These are phyloP conservation scores for Epizoanthus fatuus DNA, from an alignment of 92 coral and sea anemone genomes.

Conservation along the genomic window DNA sequence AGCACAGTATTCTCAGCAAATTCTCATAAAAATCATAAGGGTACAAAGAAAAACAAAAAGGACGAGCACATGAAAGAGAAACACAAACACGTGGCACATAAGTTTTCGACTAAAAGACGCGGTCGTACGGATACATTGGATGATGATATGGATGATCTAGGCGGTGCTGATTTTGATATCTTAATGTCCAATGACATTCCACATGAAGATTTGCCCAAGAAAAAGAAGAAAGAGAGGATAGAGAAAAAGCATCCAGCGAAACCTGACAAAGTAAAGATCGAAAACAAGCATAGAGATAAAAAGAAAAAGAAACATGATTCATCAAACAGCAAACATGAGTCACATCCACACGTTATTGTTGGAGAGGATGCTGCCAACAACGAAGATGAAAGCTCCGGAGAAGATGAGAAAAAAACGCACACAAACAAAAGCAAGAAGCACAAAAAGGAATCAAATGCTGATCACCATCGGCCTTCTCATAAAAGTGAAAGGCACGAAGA, in stretches of 20 bases:
- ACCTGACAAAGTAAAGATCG: slow-evolving; percentile 1
- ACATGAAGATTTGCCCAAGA: slow-evolving; percentile 60
- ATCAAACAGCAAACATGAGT: slow-evolving; percentile 15
- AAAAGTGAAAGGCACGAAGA: neutral
- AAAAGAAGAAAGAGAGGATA: slow-evolving; percentile 16
- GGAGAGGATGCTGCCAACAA: slow-evolving; percentile 64
- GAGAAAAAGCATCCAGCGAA: slow-evolving; percentile 1
- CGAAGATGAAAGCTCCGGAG: slow-evolving; percentile 16
- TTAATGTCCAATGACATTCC: slow-evolving; percentile 93
- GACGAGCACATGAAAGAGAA: neutral
- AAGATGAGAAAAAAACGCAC: slow-evolving; percentile 29
- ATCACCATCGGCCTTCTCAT: neutral
- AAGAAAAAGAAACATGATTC: slow-evolving; percentile 7
- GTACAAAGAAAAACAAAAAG: neutral
- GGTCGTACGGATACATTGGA: neutral
- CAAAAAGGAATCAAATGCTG: slow-evolving; percentile 24
- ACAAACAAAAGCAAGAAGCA: slow-evolving; percentile 1
- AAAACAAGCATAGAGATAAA: neutral
- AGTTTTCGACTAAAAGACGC: neutral
- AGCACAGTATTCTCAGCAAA: slow-evolving; percentile 19
- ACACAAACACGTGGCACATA: neutral
- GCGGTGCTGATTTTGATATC: slow-evolving; percentile 93
- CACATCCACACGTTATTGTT: slow-evolving; percentile 49
- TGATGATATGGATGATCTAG: slow-evolving; percentile 78
- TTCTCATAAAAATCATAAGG: slow-evolving; percentile 17